Evolutionary conservation across 2,113 vertebrate genomes (phyloP).

Genomic region (Baryphthengus martii): DNA sequence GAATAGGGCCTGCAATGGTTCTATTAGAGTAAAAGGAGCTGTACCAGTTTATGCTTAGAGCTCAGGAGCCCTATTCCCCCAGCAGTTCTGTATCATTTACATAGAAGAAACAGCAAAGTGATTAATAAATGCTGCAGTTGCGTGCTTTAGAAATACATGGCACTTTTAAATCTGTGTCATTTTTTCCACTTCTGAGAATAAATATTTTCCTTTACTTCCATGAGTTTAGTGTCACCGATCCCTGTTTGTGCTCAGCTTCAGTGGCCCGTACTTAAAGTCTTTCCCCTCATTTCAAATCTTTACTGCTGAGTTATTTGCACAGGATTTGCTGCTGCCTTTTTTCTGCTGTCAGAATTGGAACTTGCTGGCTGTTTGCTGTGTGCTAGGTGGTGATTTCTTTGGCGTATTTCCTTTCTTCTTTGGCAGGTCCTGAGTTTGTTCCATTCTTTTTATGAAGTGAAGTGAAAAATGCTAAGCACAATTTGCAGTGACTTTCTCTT

Average conservation of each 20-base stretch:
- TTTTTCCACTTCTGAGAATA: background rate
- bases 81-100: background rate
- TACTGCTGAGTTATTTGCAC: background rate
- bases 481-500: background rate
- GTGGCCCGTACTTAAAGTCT: background rate
- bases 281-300: background rate
- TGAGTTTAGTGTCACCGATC: background rate
- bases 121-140: background rate
- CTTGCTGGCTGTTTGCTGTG: background rate
- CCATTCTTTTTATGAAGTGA: constrained; percentile 12
- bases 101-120: background rate
- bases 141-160: background rate
- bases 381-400: background rate
- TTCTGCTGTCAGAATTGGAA: background rate
- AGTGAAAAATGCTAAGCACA: background rate
- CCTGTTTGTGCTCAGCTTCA: background rate
- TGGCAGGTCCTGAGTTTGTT: constrained; percentile 4
- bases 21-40: background rate
- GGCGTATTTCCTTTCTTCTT: background rate
- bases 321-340: background rate
- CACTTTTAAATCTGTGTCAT: background rate
- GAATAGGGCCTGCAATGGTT: background rate
- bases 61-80: background rate
- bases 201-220: background rate
- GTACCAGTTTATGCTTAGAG: background rate